A percentile compares a stretch with the other conserved stretches of the same genome.
Evolutionary conservation across 2,888 invertebrate genomes (phyloP).

Genomic region (Drosophila mimica): DNA sequence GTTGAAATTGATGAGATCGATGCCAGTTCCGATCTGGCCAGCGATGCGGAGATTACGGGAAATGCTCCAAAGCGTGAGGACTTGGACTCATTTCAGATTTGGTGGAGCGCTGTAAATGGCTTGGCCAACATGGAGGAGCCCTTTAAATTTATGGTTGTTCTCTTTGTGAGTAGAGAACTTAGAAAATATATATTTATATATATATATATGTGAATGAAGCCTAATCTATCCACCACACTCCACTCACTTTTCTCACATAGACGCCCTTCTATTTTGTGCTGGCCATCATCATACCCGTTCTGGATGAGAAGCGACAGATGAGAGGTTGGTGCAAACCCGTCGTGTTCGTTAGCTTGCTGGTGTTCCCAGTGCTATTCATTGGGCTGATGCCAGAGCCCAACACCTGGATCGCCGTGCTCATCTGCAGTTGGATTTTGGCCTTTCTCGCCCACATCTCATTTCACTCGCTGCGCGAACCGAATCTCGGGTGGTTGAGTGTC

Average conservation of each 20-base stretch:
- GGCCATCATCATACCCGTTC: slow-evolving; percentile 52
- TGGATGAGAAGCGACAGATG: slow-evolving; percentile 13
- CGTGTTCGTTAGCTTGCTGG: slow-evolving; percentile 14
- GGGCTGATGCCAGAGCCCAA: neutral
- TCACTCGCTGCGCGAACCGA: slow-evolving; percentile 32
- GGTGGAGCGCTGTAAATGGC: slow-evolving; percentile 56
- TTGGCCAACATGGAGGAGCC: slow-evolving; percentile 21
- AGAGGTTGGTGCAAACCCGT: slow-evolving; percentile 57
- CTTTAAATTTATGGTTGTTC: neutral
- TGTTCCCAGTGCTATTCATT: slow-evolving; percentile 32
- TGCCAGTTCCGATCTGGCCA: slow-evolving; percentile 2
- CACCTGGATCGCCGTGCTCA: neutral
- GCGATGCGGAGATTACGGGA: slow-evolving; percentile 35
- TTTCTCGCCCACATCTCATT: slow-evolving; percentile 30
- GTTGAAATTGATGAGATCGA: rapidly evolving
- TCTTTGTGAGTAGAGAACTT: slow-evolving; percentile 27
- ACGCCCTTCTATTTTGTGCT: slow-evolving; percentile 42
- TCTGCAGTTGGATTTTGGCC: slow-evolving; percentile 26
- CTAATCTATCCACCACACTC: neutral
- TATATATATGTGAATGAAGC: neutral
- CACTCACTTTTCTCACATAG: slow-evolving; percentile 12
- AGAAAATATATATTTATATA: too few relatives aligned
- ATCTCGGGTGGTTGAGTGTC: neutral
- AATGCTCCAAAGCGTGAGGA: neutral
- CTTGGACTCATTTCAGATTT: slow-evolving; percentile 14